Percentiles rank a stretch among this genome's conserved stretches.
Evolutionary conservation across 2,888 invertebrate genomes (phyloP).

Genomic region (Drosophila borborema): DNA sequence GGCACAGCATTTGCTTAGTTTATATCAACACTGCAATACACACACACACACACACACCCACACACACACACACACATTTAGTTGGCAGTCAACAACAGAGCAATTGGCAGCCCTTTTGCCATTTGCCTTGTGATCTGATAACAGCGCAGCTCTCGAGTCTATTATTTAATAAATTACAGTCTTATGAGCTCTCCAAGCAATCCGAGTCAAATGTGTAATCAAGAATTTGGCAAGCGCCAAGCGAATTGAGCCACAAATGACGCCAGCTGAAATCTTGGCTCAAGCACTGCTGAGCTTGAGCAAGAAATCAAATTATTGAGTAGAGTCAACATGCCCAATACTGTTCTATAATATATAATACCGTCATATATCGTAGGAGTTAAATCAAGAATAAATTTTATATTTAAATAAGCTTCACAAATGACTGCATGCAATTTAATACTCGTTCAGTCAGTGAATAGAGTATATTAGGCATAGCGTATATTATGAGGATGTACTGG

Average conservation of each 20-base stretch:
- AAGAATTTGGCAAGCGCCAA: slow-evolving; percentile 12
- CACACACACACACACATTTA: slow-evolving; percentile 5
- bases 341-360: too few species aligned
- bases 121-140: neutral
- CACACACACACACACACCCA: slow-evolving; percentile 22
- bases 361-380: too few species aligned
- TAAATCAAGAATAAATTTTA: too few species aligned
- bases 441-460: neutral
- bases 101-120: slow-evolving; percentile 8
- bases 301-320: neutral
- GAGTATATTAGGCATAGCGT: neutral
- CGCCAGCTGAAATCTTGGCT: neutral
- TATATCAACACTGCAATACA: slow-evolving; percentile 46
- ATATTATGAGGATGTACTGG: too few species aligned
- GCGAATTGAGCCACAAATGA: neutral
- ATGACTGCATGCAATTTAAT: neutral
- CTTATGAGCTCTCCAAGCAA: neutral
- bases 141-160: slow-evolving; percentile 11
- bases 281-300: neutral
- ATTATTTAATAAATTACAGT: slow-evolving; percentile 27
- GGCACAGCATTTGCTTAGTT: slow-evolving; percentile 45
- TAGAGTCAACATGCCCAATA: too few species aligned
- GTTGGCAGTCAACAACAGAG: slow-evolving; percentile 15
- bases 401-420: neutral
- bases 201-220: slow-evolving; percentile 15